Evolutionary conservation across 2,797 vertebrate genomes (phyloP).

Genomic region (Vespertilio murinus): DNA sequence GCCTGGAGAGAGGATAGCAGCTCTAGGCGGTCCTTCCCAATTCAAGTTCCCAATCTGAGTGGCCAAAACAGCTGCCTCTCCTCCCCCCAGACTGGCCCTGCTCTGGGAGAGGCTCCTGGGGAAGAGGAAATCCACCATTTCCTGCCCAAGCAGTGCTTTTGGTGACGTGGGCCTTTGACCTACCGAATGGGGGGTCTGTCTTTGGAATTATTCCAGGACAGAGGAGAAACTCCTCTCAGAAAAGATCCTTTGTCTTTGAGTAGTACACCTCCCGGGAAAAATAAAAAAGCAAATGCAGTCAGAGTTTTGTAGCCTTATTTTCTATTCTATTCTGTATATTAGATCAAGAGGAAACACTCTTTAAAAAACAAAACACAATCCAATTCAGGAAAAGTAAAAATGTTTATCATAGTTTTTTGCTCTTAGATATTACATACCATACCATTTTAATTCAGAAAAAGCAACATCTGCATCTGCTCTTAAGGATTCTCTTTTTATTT

Average conservation of each 20-base stretch:
- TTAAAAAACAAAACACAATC: neutral
- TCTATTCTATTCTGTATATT: neutral
- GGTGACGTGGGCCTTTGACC: conserved; percentile 60
- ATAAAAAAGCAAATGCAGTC: conserved; percentile 4
- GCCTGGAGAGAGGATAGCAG: neutral
- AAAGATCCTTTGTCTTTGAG: conserved; percentile 58
- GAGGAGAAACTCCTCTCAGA: conserved; percentile 48
- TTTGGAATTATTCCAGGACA: conserved; percentile 14
- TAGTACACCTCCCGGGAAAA: conserved; percentile 4
- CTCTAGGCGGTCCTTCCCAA: neutral
- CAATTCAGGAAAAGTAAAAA: conserved; percentile 46
- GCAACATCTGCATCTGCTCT: conserved; percentile 6
- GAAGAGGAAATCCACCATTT: conserved; percentile 64
- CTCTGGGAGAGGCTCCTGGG: neutral
- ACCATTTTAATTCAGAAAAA: conserved; percentile 39
- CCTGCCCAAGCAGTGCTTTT: conserved; percentile 11
- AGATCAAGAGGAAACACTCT: neutral
- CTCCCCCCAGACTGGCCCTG: neutral
- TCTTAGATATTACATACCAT: neutral
- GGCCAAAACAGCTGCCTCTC: neutral
- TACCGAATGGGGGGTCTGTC: conserved; percentile 26
- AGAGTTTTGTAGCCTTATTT: neutral
- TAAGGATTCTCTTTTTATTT: conserved; percentile 46
- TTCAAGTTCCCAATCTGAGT: conserved; percentile 11
- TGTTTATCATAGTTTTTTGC: conserved; percentile 2